A percentile compares a stretch with the other conserved stretches of the same genome.
phyloP scores from a whole-genome alignment of 2,113 vertebrate genomes.

The Protobothrops mucrosquamatus region DNA sequence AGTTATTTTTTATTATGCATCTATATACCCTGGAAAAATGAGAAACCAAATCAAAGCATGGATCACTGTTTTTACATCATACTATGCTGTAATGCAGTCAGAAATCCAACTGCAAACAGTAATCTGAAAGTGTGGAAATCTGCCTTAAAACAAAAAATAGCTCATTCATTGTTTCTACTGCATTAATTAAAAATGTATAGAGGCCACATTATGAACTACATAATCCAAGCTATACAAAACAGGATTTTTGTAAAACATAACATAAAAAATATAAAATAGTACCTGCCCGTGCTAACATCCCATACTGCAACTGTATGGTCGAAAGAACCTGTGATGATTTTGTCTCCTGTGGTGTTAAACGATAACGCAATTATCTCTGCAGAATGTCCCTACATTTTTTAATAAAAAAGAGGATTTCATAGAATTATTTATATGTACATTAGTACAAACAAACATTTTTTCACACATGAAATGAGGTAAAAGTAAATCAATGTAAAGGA shows the following conservation, averaged over 20 bases:
- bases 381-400: slow-evolving; percentile 80
- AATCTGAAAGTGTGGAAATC: neutral
- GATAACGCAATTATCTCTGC: slow-evolving; percentile 88
- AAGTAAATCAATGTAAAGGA: neutral
- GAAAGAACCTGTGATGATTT: slow-evolving; percentile 90
- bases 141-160: neutral
- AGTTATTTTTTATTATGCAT: neutral
- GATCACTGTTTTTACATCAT: neutral
- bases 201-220: neutral
- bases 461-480: neutral
- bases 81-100: neutral
- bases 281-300: slow-evolving; percentile 91
- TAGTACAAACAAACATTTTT: neutral
- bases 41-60: neutral
- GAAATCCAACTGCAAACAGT: neutral
- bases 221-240: neutral
- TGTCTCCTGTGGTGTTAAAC: slow-evolving; percentile 85
- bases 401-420: neutral
- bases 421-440: slow-evolving; percentile 2
- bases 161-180: neutral
- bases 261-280: slow-evolving; percentile 31
- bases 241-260: slow-evolving; percentile 10
- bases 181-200: neutral
- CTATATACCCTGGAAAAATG: neutral
- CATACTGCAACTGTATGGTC: slow-evolving; percentile 87